Evolutionary conservation across 2,888 invertebrate species (phyloP), one percentile per base, ranked within the genome.

Genomic region (Lithophane leautieri): DNA sequence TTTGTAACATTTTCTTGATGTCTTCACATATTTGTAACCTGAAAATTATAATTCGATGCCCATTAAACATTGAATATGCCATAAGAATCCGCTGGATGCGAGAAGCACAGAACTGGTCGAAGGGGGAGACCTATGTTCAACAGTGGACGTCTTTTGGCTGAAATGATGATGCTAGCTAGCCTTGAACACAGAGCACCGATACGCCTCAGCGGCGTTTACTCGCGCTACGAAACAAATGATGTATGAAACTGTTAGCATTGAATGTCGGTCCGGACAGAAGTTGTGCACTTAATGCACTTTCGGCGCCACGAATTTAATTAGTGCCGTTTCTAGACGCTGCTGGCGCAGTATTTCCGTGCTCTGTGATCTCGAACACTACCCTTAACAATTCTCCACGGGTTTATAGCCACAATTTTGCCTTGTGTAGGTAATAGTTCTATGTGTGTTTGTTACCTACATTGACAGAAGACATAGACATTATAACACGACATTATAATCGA

Each of bases 1-100:
- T 77, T 90, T 90, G 68, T 89, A 90, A 73, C 90, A 91, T 84
- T 89, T 90, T 34, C 67, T 85, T 34, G 60, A 65, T 9, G 62
- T 22, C 12, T 82, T 80, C 8, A 73, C 25, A 50, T 81, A 83
- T 79, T 88, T 87, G 60, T 90, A 90, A 34, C 58, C 90, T 90
- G 81, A 47, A 42, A 86, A 86, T 40, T 14, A 19, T 8, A 66
- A 56, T 58, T 54, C 9, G 0, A 22, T 25, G 16, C 12, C 12
- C 0, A 4, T 72, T 28, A 54, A 40, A 40, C 16, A 50, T 50
- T 50, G 19, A 50, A 7, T 50, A 50, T 50, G 16, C 7, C 14
- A 19, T 50, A 16, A 19, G n/a, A n/a, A 7, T 34, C 34, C 6
- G 34, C 34, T 34, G 34, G 34, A 34, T 34, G 34, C 34, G 34